Evolutionary conservation across 2,113 vertebrate genomes (phyloP), one percentile per base, ranked within the genome.

Genomic region (Lagopus leucura): DNA sequence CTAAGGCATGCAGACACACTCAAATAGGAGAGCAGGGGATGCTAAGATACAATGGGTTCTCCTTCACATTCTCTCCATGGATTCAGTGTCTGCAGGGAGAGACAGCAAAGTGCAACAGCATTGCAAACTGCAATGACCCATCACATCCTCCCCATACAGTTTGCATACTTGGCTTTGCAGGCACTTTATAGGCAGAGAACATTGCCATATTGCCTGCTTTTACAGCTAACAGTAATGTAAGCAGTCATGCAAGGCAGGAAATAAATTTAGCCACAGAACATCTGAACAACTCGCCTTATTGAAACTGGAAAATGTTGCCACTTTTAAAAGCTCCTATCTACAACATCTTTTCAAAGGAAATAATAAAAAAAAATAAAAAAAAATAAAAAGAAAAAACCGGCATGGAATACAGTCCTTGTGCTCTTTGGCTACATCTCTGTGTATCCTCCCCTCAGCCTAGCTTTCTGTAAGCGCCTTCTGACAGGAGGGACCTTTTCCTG

Each of bases 381-480:
- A 15, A 47, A 34, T 13, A 50, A 25, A 50, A 38, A 10, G 9
- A 10, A 38, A 38, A 38, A 38, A 38, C 9, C 9, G 38, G 38
- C 38, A 38, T 6, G 10, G 6, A n/a, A n/a, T 38, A 24, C 0
- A 3, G 1, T 45, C 69, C 34, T 2, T 21, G 5, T 32, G 14
- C 5, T 6, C 9, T 61, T 54, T 74, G 70, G 2, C 38, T 73
- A 13, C 11, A 36, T 25, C 28, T 57, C 28, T 48, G 6, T 57
- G 13, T 16, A 73, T 70, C 4, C 14, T 40, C 70, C 83, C 20
- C 6, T 34, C n/a, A 66, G 8, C 12, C 32, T 72, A 80, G 9
- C 6, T 40, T 61, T 65, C 65, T 48, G 7, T 36, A 43, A 82
- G 9, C 19, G 25, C 14, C 30, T 72, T 83, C 38, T 64, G 20